Evolutionary conservation across 2,888 invertebrate genomes (phyloP), one percentile per base, ranked within the genome.

Genomic region (Arrhopalites spinosus): DNA sequence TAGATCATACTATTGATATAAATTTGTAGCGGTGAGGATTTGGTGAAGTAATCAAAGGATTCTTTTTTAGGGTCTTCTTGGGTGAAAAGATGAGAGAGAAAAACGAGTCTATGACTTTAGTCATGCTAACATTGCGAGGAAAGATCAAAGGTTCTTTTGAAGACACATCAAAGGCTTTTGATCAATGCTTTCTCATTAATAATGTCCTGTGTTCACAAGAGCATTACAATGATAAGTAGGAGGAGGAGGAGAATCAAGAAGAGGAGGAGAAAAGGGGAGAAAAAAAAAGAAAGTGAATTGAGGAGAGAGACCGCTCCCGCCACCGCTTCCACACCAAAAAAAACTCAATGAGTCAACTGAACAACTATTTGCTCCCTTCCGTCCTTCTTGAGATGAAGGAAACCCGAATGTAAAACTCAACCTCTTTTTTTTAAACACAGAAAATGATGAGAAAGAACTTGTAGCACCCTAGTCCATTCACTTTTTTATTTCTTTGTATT

Each of bases 121-220:
- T 53, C 17, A 53, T 70, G 70, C 53, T 70, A 70, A 30, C 70
- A 70, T 70, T 50, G 56, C 27, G 78, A 78, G 77, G 78, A 78
- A 78, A 81, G 81, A 81, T 81, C 81, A 81, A 81, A 81, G 80
- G 79, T 74, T 79, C 78, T 80, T 79, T 79, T 76, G 79, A 70
- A 70, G 70, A 29, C 50, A 82, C 82, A 81, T 82, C 80, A 82
- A 82, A 82, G 81, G 80, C 81, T 81, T 82, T 82, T 82, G 79
- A 82, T 82, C 82, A 82, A 82, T 82, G 80, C 80, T 79, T 81
- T 81, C 82, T 82, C 82, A 82, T 82, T 82, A 82, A 82, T 82
- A 82, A 82, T 82, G 81, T 82, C 80, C 81, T 81, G 78, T 81
- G 80, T 81, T 78, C 80, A 80, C 81, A 81, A 81, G 80, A 81